Conservation (phyloP, 2,888 invertebrate species). For the Drepana falcataria region DNA sequence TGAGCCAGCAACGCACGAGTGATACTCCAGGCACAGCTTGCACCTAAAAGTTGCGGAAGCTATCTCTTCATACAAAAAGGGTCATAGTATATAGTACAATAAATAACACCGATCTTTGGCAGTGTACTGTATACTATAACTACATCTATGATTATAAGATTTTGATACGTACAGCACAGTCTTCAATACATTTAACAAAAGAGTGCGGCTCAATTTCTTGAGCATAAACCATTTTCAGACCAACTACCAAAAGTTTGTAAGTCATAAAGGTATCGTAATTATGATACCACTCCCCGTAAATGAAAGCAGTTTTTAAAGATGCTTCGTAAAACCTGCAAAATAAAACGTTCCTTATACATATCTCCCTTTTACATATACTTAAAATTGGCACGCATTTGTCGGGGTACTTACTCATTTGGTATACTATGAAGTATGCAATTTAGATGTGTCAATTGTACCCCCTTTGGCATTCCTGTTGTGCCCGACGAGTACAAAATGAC, state of each 20-base stretch:
- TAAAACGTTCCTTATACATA: neutral
- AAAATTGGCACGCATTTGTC: too few relatives aligned
- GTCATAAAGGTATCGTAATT: constrained; percentile 58
- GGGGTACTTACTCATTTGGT: constrained; percentile 38
- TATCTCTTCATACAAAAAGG: neutral
- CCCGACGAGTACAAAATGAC: constrained; percentile 83
- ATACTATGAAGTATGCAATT: constrained; percentile 68
- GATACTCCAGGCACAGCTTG: too few relatives aligned
- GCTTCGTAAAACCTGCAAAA: constrained; percentile 16
- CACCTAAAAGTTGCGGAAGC: too few relatives aligned
- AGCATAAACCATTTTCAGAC: constrained; percentile 46
- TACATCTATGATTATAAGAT: neutral
- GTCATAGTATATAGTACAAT: neutral
- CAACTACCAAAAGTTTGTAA: constrained; percentile 47
- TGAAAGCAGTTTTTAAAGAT: constrained; percentile 37
- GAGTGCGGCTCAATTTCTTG: constrained; percentile 21
- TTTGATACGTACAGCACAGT: constrained; percentile 32
- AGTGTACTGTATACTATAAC: too few relatives aligned
- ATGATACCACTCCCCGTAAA: constrained; percentile 56
- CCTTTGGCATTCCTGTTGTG: constrained; percentile 84
- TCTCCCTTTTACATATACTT: neutral
- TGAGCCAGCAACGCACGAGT: too few relatives aligned
- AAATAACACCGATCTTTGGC: neutral
- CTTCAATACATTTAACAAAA: constrained; percentile 35
- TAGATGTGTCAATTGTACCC: constrained; percentile 80